Evolutionary conservation across 2,797 vertebrate species (phyloP).

Genomic region (Gobio occitaniae): DNA sequence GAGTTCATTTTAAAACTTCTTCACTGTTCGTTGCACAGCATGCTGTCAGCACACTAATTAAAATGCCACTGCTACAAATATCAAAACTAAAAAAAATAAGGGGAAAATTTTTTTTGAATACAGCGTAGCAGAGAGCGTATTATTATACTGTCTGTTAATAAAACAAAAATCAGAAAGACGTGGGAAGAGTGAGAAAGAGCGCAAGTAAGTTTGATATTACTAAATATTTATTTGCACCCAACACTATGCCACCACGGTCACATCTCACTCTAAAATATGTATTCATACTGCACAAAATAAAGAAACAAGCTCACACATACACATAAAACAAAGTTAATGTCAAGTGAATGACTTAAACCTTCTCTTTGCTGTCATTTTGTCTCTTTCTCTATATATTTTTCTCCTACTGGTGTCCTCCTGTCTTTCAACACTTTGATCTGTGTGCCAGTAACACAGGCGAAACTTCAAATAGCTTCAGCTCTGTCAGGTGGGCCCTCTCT

Average conservation of each 20-base stretch:
- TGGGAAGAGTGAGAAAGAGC: conserved; percentile 20
- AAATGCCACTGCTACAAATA: not conserved
- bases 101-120: not conserved
- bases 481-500: conserved; percentile 67
- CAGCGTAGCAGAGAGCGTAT: not conserved
- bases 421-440: conserved; percentile 68
- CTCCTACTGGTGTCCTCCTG: conserved; percentile 52
- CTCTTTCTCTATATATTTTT: conserved; percentile 13
- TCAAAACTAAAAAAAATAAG: not conserved
- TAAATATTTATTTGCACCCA: conserved; percentile 34
- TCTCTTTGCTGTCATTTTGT: conserved; percentile 37
- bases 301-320: conserved; percentile 12
- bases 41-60: not conserved
- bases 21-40: not conserved
- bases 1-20: not conserved
- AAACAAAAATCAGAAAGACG: conserved; percentile 17
- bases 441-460: conserved; percentile 66
- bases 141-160: not conserved
- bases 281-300: conserved; percentile 55
- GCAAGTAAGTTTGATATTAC: conserved; percentile 27
- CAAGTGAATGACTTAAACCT: conserved; percentile 64
- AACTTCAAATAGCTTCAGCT: conserved; percentile 73
- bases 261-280: conserved; percentile 59
- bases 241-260: not conserved
- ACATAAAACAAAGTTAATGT: conserved; percentile 68